Percentiles rank a stretch among this genome's conserved stretches.
Conservation (phyloP, 2,797 vertebrate genomes). For the Anabacerthia variegaticeps region DNA sequence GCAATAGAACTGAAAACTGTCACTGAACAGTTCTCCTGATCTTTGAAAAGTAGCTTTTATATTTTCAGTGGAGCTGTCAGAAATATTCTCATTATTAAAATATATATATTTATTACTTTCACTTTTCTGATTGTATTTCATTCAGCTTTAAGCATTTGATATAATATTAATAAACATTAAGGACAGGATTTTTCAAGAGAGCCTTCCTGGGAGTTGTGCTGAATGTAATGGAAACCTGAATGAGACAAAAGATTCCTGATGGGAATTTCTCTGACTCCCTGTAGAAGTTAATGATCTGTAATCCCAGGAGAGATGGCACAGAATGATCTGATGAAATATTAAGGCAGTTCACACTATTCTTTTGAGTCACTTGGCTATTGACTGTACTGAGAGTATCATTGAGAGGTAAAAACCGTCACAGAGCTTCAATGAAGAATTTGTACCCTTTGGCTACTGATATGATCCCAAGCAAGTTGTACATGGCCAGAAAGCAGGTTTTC, state of each 20-base stretch:
- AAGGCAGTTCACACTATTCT: background rate
- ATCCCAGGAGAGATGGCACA: background rate
- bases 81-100: background rate
- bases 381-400: background rate
- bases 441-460: accelerated
- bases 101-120: background rate
- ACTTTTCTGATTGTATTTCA: background rate
- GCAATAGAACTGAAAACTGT: conserved; percentile 27
- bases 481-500: background rate
- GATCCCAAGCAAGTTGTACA: accelerated
- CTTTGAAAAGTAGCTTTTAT: conserved; percentile 36
- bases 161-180: background rate
- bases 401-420: background rate
- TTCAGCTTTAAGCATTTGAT: background rate
- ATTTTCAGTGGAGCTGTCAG: background rate
- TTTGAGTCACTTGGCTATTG: background rate
- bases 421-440: background rate
- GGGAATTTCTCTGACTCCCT: background rate
- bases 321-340: background rate
- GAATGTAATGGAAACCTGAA: background rate
- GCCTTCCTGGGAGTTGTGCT: background rate
- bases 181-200: background rate
- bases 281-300: background rate
- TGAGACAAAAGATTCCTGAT: background rate
- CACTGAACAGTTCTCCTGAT: conserved; percentile 20